phyloP scores from a whole-genome alignment of 2,113 vertebrate species.

The Phalacrocorax pelagicus region DNA sequence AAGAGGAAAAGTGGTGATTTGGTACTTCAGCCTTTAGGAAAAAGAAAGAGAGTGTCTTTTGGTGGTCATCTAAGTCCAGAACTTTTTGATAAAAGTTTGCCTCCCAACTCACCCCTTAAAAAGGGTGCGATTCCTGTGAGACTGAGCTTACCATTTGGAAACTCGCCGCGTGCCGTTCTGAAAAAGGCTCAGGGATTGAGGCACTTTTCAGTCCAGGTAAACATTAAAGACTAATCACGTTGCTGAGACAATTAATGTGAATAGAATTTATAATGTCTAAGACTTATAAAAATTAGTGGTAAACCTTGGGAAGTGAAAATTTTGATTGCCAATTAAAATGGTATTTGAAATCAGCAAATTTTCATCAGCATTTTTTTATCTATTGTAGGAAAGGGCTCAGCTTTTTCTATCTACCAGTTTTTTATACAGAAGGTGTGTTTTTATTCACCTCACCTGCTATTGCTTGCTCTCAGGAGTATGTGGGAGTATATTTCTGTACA shows the following conservation, averaged over 20 bases:
- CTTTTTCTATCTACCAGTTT: neutral
- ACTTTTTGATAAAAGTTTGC: slow-evolving; percentile 87
- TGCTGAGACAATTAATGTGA: neutral
- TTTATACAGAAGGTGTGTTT: neutral
- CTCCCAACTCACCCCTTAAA: slow-evolving; percentile 85
- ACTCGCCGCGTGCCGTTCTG: slow-evolving; percentile 72
- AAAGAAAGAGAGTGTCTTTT: slow-evolving; percentile 88
- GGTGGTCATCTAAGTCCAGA: slow-evolving; percentile 85
- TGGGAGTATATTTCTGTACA: neutral
- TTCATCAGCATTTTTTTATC: neutral
- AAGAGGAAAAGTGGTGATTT: slow-evolving; percentile 71
- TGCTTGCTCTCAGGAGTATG: neutral
- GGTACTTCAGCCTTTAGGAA: slow-evolving; percentile 29
- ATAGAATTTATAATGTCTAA: neutral
- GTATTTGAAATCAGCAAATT: neutral
- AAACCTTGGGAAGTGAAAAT: neutral
- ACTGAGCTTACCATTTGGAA: slow-evolving; percentile 59
- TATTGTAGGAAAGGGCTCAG: neutral
- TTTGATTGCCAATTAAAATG: neutral
- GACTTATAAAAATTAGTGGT: neutral
- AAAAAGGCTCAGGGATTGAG: slow-evolving; percentile 70
- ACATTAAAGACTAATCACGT: accelerated
- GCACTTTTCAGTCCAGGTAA: slow-evolving; percentile 68
- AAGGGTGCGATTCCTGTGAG: slow-evolving; percentile 79
- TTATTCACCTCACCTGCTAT: accelerated